Evolutionary conservation across 2,888 invertebrate genomes (phyloP).

Genomic region (Eupithecia abbreviata): DNA sequence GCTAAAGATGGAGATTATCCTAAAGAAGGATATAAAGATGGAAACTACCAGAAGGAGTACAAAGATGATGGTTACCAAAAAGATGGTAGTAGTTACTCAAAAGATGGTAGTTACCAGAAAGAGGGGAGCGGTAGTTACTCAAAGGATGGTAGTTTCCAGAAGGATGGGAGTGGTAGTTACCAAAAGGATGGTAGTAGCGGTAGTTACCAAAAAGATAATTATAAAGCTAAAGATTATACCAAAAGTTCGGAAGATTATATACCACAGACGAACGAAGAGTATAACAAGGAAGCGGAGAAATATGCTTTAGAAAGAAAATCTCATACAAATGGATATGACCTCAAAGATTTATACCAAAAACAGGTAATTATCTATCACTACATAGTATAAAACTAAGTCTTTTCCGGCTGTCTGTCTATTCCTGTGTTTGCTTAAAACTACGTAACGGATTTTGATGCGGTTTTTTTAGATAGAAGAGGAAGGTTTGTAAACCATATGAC

Average conservation of each 20-base stretch:
- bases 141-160: conserved; percentile 18
- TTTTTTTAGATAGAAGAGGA: too few species aligned
- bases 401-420: too few species aligned
- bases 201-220: conserved; percentile 35
- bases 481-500: too few species aligned
- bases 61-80: conserved; percentile 14
- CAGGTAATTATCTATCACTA: conserved; percentile 10
- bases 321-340: conserved; percentile 59
- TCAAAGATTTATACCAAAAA: conserved; percentile 57
- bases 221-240: conserved; percentile 69
- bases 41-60: conserved; percentile 19
- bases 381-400: too few species aligned
- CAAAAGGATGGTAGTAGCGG: conserved; percentile 8
- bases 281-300: conserved; percentile 75
- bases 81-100: conserved; percentile 23
- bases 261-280: conserved; percentile 75
- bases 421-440: too few species aligned
- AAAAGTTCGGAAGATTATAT: conserved; percentile 68
- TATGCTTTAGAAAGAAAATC: conserved; percentile 72
- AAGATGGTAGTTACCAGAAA: conserved; percentile 21
- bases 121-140: conserved; percentile 13
- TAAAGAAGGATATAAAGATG: conserved; percentile 16
- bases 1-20: conserved; percentile 2
- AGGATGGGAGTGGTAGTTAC: conserved; percentile 27
- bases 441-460: too few species aligned